These are phyloP conservation scores for Notolabrus celidotus DNA, from an alignment of 2,797 vertebrate genomes.

Conservation along the genomic window DNA sequence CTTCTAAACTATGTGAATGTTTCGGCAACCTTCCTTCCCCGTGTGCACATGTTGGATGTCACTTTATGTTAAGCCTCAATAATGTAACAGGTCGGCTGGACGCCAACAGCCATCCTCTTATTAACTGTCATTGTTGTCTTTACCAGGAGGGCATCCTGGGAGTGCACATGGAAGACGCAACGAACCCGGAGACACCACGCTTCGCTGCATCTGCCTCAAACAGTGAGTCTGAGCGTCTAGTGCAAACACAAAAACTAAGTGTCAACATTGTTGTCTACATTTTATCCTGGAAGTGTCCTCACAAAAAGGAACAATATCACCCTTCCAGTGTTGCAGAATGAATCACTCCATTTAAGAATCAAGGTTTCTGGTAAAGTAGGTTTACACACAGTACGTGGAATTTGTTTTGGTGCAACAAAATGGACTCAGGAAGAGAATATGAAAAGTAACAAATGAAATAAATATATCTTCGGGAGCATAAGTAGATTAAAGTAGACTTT, in stretches of 20 bases:
- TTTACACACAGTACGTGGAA: not conserved
- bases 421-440: not conserved
- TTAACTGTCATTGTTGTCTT: conserved; percentile 67
- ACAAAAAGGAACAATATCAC: conserved; percentile 7
- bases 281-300: conserved; percentile 9
- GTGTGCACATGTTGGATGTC: conserved; percentile 32
- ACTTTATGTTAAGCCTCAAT: conserved; percentile 36
- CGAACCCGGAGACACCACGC: conserved; percentile 48
- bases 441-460: not conserved
- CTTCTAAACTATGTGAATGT: not conserved
- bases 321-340: not conserved
- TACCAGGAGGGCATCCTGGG: conserved; percentile 54
- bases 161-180: conserved; percentile 49
- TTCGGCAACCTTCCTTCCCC: conserved; percentile 32
- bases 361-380: not conserved
- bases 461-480: not conserved
- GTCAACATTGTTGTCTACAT: conserved; percentile 8
- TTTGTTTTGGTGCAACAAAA: not conserved
- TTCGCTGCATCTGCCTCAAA: conserved; percentile 23
- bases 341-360: not conserved
- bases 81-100: conserved; percentile 61
- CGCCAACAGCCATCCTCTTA: conserved; percentile 67
- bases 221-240: conserved; percentile 23
- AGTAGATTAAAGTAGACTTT: not conserved
- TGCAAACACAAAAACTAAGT: not conserved